Evolutionary conservation across 2,888 invertebrate genomes (phyloP).

Genomic region (Heliconius ismenius): DNA sequence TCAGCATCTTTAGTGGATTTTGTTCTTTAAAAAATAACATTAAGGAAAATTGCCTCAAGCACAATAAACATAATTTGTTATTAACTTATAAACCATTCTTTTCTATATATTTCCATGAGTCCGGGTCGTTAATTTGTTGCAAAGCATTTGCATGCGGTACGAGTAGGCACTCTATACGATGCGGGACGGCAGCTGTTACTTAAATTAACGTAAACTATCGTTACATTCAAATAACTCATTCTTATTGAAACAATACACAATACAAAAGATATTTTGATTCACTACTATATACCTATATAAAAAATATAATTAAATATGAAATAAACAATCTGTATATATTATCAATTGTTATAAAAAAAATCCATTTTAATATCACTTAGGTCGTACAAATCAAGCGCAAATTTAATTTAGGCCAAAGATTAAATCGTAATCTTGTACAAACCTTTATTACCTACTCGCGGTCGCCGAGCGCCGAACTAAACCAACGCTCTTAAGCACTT

Average conservation of each 20-base stretch:
- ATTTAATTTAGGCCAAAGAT: constrained; percentile 29
- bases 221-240: constrained; percentile 21
- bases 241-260: constrained; percentile 6
- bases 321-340: neutral
- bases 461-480: constrained; percentile 23
- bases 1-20: no score
- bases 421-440: constrained; percentile 26
- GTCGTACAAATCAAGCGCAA: constrained; percentile 22
- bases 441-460: constrained; percentile 34
- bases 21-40: neutral
- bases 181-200: constrained; percentile 44
- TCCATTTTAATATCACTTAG: constrained; percentile 5
- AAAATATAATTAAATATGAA: neutral
- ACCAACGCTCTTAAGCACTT: constrained; percentile 30
- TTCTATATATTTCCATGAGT: constrained; percentile 23
- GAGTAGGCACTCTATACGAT: constrained; percentile 32
- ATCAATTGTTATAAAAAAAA: constrained; percentile 6
- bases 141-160: constrained; percentile 37
- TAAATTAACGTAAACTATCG: constrained; percentile 42
- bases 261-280: neutral
- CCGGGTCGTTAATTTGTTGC: constrained; percentile 37
- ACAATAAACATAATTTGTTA: constrained; percentile 6
- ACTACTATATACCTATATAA: neutral
- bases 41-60: neutral
- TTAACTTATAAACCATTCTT: neutral